Evolutionary conservation across 2,888 invertebrate species (phyloP).

Genomic region (Julus scanicus): DNA sequence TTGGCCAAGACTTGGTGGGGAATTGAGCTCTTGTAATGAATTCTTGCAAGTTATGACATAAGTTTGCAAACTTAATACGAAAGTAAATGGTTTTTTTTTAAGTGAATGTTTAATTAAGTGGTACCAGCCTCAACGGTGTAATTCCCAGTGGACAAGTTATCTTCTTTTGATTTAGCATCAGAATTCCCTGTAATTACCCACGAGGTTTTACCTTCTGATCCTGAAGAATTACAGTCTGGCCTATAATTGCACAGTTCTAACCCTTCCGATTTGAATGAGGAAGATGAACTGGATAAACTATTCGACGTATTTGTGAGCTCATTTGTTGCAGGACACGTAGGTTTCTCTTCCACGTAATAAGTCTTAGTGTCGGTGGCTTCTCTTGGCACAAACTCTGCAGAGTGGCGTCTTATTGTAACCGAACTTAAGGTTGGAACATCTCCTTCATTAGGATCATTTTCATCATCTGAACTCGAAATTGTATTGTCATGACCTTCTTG

Average conservation of each 20-base stretch:
- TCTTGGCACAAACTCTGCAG: slow-evolving; percentile 16
- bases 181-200: neutral
- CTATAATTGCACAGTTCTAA: slow-evolving; percentile 29
- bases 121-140: neutral
- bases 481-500: neutral
- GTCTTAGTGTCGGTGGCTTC: slow-evolving; percentile 15
- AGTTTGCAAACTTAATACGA: too few species aligned
- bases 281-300: neutral
- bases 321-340: neutral
- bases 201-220: slow-evolving; percentile 10
- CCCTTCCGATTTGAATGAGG: neutral
- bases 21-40: too few species aligned
- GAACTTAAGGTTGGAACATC: neutral
- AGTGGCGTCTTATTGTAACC: neutral
- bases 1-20: too few species aligned
- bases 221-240: neutral
- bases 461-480: neutral
- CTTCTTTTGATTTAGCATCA: neutral
- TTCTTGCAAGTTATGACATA: too few species aligned
- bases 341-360: slow-evolving; percentile 6
- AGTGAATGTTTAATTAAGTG: neutral
- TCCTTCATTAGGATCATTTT: neutral
- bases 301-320: neutral
- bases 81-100: too few species aligned
- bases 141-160: neutral